Conservation (phyloP, 2,888 invertebrate species). For the Hirtodrosophila alboralis region DNA sequence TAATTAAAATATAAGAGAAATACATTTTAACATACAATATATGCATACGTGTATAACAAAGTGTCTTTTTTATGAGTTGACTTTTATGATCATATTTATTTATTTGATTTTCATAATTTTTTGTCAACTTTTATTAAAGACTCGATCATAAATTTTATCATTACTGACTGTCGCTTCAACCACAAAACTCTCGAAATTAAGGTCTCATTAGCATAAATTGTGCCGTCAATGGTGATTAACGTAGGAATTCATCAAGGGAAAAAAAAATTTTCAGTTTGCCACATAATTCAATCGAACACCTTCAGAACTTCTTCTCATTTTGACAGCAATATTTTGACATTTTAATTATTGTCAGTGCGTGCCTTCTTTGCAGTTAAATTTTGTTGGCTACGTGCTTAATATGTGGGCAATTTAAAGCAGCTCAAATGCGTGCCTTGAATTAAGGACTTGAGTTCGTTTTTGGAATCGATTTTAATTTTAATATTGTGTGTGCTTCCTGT, state of each 20-base stretch:
- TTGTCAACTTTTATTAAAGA: slow-evolving; percentile 37
- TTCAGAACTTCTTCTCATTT: slow-evolving; percentile 44
- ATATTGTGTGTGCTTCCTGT: slow-evolving; percentile 39
- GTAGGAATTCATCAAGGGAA: slow-evolving; percentile 9
- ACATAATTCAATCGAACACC: slow-evolving; percentile 67
- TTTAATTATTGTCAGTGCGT: slow-evolving; percentile 76
- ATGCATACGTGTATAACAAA: slow-evolving; percentile 15
- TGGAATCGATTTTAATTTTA: slow-evolving; percentile 25
- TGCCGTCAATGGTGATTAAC: slow-evolving; percentile 44
- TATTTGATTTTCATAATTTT: slow-evolving; percentile 25
- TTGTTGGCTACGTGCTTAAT: slow-evolving; percentile 64
- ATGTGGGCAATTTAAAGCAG: slow-evolving; percentile 77
- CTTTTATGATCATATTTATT: slow-evolving; percentile 41
- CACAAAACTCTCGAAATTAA: slow-evolving; percentile 60
- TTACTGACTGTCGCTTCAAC: slow-evolving; percentile 48
- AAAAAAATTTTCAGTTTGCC: slow-evolving; percentile 36
- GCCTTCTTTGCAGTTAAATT: slow-evolving; percentile 31
- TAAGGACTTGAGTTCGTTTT: slow-evolving; percentile 24
- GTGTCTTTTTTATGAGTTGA: slow-evolving; percentile 30
- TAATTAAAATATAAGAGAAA: slow-evolving; percentile 65
- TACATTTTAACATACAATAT: no score
- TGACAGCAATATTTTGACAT: slow-evolving; percentile 74
- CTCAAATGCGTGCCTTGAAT: slow-evolving; percentile 68
- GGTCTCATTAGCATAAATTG: slow-evolving; percentile 69
- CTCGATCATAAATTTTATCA: slow-evolving; percentile 62